Percentiles rank a stretch among this genome's conserved stretches.
Conservation (phyloP, 2,888 invertebrate species). For the Cynaeus angustus region DNA sequence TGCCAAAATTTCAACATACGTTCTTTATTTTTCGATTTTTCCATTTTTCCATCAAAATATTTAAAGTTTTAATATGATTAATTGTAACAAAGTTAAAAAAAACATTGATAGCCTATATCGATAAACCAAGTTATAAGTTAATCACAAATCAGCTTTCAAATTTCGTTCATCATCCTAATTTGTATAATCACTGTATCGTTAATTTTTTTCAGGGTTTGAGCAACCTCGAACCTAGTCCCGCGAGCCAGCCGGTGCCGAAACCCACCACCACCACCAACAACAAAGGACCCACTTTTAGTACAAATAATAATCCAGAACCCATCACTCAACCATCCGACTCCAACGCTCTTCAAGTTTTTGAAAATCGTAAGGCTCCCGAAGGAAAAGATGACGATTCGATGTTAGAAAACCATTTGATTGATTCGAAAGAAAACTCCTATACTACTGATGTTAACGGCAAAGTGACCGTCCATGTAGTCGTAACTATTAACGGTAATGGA, state of each 20-base stretch:
- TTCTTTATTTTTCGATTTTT: too few species aligned
- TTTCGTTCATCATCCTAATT: background rate
- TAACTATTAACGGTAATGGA: conserved; percentile 84
- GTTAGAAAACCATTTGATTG: conserved; percentile 75
- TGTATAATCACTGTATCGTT: background rate
- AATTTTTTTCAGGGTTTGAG: conserved; percentile 61
- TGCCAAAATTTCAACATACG: too few species aligned
- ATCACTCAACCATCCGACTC: conserved; percentile 42
- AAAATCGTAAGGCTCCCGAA: conserved; percentile 81
- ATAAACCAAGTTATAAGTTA: too few species aligned
- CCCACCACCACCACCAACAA: conserved; percentile 30
- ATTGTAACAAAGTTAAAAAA: too few species aligned
- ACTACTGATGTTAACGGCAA: conserved; percentile 88
- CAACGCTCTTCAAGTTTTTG: conserved; percentile 56
- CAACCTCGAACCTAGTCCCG: conserved; percentile 49
- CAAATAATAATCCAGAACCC: conserved; percentile 50
- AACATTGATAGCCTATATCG: too few species aligned
- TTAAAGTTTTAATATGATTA: too few species aligned
- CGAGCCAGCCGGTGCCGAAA: conserved; percentile 47
- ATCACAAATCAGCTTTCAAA: background rate
- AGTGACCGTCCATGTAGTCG: conserved; percentile 76
- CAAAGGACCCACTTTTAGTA: conserved; percentile 44
- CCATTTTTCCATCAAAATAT: too few species aligned
- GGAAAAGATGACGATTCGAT: conserved; percentile 86
- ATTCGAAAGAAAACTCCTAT: conserved; percentile 74